Conservation (phyloP, 1,140 invertebrate genomes). For the Gryon sp. region DNA sequence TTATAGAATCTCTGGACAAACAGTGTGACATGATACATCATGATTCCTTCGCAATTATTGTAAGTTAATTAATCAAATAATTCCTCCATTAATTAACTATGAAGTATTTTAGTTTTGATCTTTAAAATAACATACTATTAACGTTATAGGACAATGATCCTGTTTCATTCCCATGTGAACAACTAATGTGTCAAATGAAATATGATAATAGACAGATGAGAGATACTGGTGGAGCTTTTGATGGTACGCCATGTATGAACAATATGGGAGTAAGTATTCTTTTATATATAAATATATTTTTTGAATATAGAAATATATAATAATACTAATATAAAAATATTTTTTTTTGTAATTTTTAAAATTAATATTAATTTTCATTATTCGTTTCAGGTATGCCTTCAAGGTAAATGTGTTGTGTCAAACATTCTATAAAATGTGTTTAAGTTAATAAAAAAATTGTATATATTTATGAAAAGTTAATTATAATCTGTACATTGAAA, state of each 20-base stretch:
- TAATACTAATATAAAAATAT: too few relatives aligned
- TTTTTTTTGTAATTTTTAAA: too few relatives aligned
- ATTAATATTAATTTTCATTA: too few relatives aligned
- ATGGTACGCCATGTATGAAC: conserved; percentile 13
- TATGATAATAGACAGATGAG: not conserved
- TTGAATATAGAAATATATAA: too few relatives aligned
- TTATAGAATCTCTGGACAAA: conserved; percentile 1
- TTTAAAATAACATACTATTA: not conserved
- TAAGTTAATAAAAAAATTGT: too few relatives aligned
- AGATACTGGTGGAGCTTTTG: not conserved
- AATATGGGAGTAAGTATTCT: conserved; percentile 8
- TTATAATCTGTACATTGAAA: too few relatives aligned
- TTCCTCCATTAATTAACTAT: not conserved
- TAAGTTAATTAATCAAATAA: not conserved
- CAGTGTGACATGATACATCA: not conserved
- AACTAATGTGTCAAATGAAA: not conserved
- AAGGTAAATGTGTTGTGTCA: too few relatives aligned
- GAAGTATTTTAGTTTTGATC: not conserved
- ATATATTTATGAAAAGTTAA: too few relatives aligned
- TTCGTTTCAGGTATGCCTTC: too few relatives aligned
- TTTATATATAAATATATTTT: too few relatives aligned
- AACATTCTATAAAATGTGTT: too few relatives aligned
- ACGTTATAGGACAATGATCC: not conserved
- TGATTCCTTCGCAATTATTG: not conserved
- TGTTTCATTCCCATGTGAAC: not conserved